Conservation (phyloP, 2,797 vertebrate species). For the Cercopithecus diana region DNA sequence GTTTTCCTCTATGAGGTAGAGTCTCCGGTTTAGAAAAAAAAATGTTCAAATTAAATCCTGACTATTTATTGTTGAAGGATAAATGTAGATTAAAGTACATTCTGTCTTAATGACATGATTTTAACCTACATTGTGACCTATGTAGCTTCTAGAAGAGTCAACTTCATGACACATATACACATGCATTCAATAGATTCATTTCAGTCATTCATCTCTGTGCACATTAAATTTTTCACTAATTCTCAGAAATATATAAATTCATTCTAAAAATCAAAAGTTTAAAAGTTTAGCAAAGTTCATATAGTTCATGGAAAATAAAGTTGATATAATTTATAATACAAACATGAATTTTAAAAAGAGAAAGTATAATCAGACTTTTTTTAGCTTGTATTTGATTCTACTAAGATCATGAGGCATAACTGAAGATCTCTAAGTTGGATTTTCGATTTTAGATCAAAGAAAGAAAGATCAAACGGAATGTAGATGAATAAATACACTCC, state of each 20-base stretch:
- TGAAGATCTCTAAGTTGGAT: not conserved
- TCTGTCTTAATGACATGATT: not conserved
- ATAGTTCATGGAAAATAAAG: not conserved
- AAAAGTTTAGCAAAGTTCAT: not conserved
- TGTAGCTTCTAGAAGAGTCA: not conserved
- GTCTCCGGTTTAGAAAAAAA: not conserved
- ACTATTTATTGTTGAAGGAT: slow-evolving; percentile 17
- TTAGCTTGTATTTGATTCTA: not conserved
- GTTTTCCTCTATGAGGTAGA: not conserved
- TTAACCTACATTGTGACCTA: not conserved
- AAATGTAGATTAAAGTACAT: not conserved
- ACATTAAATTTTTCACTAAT: not conserved
- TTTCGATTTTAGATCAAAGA: slow-evolving; percentile 25
- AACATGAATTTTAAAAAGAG: not conserved
- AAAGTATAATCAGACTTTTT: not conserved
- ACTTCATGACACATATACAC: not conserved
- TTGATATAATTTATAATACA: not conserved
- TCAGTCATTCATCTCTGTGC: not conserved
- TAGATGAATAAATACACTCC: not conserved
- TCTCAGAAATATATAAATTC: not conserved
- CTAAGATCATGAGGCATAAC: not conserved
- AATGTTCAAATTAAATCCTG: not conserved
- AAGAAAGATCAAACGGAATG: not conserved
- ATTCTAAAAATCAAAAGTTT: slow-evolving; percentile 27
- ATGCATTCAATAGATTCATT: not conserved